Evolutionary conservation across 2,113 vertebrate genomes (phyloP).

Genomic region (Aplodontia rufa): DNA sequence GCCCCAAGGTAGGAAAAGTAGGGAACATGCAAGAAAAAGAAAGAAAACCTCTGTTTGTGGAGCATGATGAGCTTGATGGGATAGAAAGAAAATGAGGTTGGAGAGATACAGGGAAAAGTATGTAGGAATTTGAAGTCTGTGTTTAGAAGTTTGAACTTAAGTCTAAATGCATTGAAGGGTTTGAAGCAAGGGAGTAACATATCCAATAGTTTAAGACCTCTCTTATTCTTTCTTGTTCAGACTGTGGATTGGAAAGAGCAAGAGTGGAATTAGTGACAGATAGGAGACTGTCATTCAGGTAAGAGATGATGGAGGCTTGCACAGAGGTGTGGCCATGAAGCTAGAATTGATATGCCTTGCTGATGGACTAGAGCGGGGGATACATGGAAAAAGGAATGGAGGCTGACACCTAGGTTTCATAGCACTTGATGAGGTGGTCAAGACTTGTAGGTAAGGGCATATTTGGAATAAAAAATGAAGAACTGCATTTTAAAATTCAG

Average conservation of each 20-base stretch:
- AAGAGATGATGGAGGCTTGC: not conserved
- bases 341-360: not conserved
- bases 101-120: not conserved
- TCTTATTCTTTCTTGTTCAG: not conserved
- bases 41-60: constrained; percentile 24
- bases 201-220: not conserved
- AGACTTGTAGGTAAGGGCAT: not conserved
- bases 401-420: not conserved
- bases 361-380: not conserved
- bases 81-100: constrained; percentile 45
- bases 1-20: not conserved
- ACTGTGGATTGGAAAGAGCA: constrained; percentile 6
- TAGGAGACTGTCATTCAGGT: constrained; percentile 7
- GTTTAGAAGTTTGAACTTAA: not conserved
- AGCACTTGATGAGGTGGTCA: not conserved
- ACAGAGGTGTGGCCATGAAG: not conserved
- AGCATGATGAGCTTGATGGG: not conserved
- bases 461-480: not conserved
- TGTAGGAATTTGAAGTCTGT: constrained; percentile 23
- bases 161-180: constrained; percentile 17
- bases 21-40: constrained; percentile 36
- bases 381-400: not conserved
- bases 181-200: not conserved
- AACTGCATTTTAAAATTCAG: constrained; percentile 19
- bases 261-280: not conserved